phyloP scores from a whole-genome alignment of 2,888 invertebrate genomes.

The Alitta virens region DNA sequence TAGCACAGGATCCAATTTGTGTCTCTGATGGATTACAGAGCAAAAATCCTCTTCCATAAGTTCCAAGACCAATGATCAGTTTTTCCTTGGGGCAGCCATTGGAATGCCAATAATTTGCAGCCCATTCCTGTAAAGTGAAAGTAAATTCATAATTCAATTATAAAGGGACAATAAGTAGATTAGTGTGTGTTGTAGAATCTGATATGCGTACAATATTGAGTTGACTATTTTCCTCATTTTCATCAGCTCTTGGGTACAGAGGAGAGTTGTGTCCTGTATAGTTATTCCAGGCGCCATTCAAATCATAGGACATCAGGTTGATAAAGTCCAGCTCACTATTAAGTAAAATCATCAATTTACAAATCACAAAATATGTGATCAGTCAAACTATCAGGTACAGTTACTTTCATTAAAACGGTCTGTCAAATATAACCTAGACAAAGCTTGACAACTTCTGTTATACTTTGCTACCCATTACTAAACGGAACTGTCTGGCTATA shows the following conservation, averaged over 20 bases:
- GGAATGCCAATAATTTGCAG: constrained; percentile 10
- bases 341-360: too few species aligned
- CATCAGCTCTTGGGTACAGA: too few species aligned
- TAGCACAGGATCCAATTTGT: constrained; percentile 33
- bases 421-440: too few species aligned
- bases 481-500: too few species aligned
- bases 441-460: too few species aligned
- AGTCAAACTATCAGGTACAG: too few species aligned
- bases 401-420: too few species aligned
- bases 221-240: not conserved
- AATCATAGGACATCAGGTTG: constrained; percentile 18
- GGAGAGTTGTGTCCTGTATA: constrained; percentile 14
- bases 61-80: constrained; percentile 13
- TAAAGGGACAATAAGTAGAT: too few species aligned
- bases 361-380: too few species aligned
- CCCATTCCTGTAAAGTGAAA: constrained; percentile 28
- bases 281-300: constrained; percentile 18
- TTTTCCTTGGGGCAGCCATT: constrained; percentile 7
- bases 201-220: not conserved
- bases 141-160: not conserved
- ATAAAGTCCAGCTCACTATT: constrained; percentile 18
- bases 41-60: constrained; percentile 7
- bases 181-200: too few species aligned
- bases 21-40: constrained; percentile 22
- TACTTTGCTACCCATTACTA: too few species aligned